Evolutionary conservation across 2,888 invertebrate species (phyloP), one percentile per base, ranked within the genome.

Genomic region (Dermolepida albohirtum): DNA sequence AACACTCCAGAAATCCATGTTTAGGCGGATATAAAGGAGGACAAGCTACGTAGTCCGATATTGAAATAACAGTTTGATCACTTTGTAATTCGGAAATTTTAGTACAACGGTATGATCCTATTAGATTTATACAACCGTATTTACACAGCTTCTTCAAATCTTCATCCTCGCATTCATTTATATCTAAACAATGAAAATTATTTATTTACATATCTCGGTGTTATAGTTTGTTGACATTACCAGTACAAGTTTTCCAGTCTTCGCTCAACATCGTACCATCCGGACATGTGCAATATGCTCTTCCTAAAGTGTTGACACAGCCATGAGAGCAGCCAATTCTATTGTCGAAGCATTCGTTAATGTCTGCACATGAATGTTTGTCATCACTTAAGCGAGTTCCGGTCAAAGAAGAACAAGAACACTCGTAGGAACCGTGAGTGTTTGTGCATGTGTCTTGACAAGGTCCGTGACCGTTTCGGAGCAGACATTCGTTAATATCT

Each of bases 401-500:
- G n/a, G 86, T 85, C 44, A 88, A 81, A 71, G 84, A 82, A 66
- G 82, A 82, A 76, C 89, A 90, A 66, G 85, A 84, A 77, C 89
- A 90, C 71, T 80, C 80, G 80, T 88, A 89, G 70, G 86, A 83
- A 43, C 88, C 88, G 74, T 84, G 83, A 44, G 83, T 84, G 78
- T 89, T 89, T 71, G 77, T 78, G 77, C 89, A 89, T 49, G 82
- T 82, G 74, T 87, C 88, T 78, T 89, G 87, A 77, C 89, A 89
- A 17, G 88, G 88, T 6, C 89, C 89, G 72, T 83, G 83, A 0
- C 88, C 89, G 78, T 88, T 88, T 75, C 87, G 86, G 74, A 86
- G 79, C 34, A 87, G 80, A 75, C 89, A 89, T 79, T 89, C 89
- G 79, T 89, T 87, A 72, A 87, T 82, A 79, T 89, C 88, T 85